Evolutionary conservation across 1,140 invertebrate species (phyloP).

Genomic region (Galleria mellonella): DNA sequence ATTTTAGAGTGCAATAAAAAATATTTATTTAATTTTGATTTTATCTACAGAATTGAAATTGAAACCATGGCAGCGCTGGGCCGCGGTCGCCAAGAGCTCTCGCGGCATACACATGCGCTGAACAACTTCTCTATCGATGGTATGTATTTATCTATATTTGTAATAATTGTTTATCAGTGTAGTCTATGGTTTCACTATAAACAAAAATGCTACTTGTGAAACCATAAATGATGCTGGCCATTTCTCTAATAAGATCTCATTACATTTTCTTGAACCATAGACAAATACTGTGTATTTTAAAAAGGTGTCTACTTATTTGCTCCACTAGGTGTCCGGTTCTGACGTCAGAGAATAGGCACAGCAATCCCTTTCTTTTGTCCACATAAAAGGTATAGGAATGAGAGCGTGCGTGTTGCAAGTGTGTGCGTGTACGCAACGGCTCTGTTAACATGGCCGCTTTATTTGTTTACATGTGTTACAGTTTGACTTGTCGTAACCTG

Average conservation of each 20-base stretch:
- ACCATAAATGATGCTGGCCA: too few relatives aligned
- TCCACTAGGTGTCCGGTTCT: slow-evolving; percentile 70
- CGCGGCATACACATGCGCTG: slow-evolving; percentile 32
- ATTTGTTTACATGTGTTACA: slow-evolving; percentile 20
- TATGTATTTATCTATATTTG: slow-evolving; percentile 16
- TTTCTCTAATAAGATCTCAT: too few relatives aligned
- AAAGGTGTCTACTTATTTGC: slow-evolving; percentile 37
- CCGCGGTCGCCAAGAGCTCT: slow-evolving; percentile 45
- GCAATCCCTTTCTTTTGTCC: slow-evolving; percentile 68
- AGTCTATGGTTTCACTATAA: too few relatives aligned
- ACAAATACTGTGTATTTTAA: slow-evolving; percentile 1
- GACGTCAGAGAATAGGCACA: slow-evolving; percentile 70
- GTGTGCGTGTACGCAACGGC: slow-evolving; percentile 51
- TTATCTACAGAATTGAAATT: slow-evolving; percentile 78
- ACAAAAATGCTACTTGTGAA: too few relatives aligned
- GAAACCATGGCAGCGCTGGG: slow-evolving; percentile 81
- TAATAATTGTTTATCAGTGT: too few relatives aligned
- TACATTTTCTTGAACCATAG: too few relatives aligned
- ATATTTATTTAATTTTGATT: too few relatives aligned
- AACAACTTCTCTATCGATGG: slow-evolving; percentile 66
- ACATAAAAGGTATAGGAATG: slow-evolving; percentile 72
- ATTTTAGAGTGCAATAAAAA: too few relatives aligned
- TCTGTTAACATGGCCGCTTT: slow-evolving; percentile 7
- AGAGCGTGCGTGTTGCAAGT: slow-evolving; percentile 61
- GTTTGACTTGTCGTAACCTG: slow-evolving; percentile 1